Evolutionary conservation across 2,797 vertebrate species (phyloP), one percentile per base, ranked within the genome.

Genomic region (Onychomys torridus): DNA sequence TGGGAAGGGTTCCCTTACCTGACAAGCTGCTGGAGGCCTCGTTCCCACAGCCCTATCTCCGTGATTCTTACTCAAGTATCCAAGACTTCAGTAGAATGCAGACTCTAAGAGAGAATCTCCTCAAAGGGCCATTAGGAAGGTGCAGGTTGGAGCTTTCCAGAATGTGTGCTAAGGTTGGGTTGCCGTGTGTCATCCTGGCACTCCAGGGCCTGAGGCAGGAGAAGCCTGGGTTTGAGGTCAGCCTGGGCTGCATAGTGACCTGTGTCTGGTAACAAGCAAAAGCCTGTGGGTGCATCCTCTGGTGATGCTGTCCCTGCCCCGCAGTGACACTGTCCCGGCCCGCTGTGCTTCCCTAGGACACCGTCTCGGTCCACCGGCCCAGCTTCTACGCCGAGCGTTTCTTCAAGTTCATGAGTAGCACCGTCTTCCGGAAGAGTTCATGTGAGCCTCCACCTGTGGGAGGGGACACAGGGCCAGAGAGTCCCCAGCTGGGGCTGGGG

Each of bases 311-410:
- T 40, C 32, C 59, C 25, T 79, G 6, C 87, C 97, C 89, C n/a
- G n/a, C n/a, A n/a, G n/a, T n/a, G 23, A 59, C 32, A 0, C 2
- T 29, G 92, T 37, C 29, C 59, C 25, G 81, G 6, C 87, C 97
- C 89, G 89, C 71, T 96, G 23, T 61, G 57, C 19, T 34, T 67
- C 97, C 96, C 97, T 32, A 99, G 99, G 99, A 99, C 98, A 99
- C 99, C 0, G 99, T 99, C 57, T 99, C 99, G 0, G 99, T 99
- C 75, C 99, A 99, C 98, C 99, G 99, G 94, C 99, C 99, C 2
- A 99, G 99, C 98, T 99, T 99, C 98, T 99, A 99, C 0, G 99
- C 99, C 0, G 99, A 99, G 90, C 98, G 99, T 92, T 99, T 99
- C 98, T 99, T 99, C 98, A 99, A 99, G 98, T 99, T 99, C 98